Evolutionary conservation across 23 tunicate genomes (phyloP).

Genomic region (Trididemnum miniatum): DNA sequence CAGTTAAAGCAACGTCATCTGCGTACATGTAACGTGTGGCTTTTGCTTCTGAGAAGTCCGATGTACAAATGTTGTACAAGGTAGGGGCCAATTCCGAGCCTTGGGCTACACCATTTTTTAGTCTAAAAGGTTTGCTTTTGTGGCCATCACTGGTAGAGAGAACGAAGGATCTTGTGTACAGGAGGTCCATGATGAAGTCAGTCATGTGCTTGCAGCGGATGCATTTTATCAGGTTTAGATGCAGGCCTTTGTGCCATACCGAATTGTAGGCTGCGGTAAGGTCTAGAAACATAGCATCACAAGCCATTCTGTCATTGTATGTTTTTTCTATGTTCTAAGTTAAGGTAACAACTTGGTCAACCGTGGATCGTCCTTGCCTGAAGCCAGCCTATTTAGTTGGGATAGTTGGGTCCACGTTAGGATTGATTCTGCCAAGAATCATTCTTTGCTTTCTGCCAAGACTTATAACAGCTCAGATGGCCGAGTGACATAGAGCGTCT

Average conservation of each 20-base stretch:
- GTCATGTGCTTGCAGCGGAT: too few species aligned
- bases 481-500: too few species aligned
- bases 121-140: neutral
- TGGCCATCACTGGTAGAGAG: neutral
- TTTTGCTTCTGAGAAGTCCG: neutral
- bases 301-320: neutral
- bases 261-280: neutral
- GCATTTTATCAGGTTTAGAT: neutral
- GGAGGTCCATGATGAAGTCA: neutral
- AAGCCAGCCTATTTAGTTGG: neutral
- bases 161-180: neutral
- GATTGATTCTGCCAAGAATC: too few species aligned
- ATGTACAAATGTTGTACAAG: neutral
- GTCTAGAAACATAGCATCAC: neutral
- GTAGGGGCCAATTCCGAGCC: neutral
- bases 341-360: neutral
- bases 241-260: neutral
- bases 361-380: neutral
- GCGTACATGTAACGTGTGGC: too few species aligned
- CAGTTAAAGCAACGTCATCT: too few species aligned
- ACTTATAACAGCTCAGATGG: too few species aligned
- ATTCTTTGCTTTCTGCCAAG: too few species aligned
- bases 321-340: neutral
- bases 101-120: neutral
- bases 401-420: too few species aligned